Evolutionary conservation across 2,797 vertebrate species (phyloP), one percentile per base, ranked within the genome.

Genomic region (Cyclura pinguis): DNA sequence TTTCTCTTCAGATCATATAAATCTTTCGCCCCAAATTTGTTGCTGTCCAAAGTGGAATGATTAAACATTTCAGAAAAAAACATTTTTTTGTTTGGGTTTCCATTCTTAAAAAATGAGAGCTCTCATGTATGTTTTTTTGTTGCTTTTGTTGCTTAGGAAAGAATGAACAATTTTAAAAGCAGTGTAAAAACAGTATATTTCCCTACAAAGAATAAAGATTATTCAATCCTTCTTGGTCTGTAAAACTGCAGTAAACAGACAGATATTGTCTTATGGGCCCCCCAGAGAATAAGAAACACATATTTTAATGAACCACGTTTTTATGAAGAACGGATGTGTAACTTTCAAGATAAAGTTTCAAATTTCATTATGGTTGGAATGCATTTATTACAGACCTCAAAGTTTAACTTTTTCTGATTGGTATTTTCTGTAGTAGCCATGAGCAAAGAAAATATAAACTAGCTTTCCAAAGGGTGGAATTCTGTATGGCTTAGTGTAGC

Each of bases 11-110:
- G 42, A 47, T 47, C 42, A 4, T 47, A 47, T 47, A 47, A 47
- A 47, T 47, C 42, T 47, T 47, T 47, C 4, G 4, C 42, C 42
- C 42, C 42, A 64, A 52, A 81, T 86, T 64, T 59, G 35, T 55
- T 72, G 32, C 52, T 47, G 1, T 62, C 38, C 52, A 52, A 81
- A 86, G 7, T 62, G 35, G 35, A 88, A 72, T 86, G 57, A 90
- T 90, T 82, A 82, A 87, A 87, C 47, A 55, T 90, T 90, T 76
- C 38, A 47, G 64, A 76, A 88, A 90, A 86, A 52, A 72, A 32
- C 85, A 90, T 47, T 69, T 14, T 42, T 90, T 73, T 81, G 52
- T 80, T 81, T 24, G 29, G 47, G 6, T 90, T 90, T 86, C 80
- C 77, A 62, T 73, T 86, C 73, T 47, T 67, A 88, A 88, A 88